These are phyloP conservation scores for Brenthis hecate DNA, from an alignment of 2,888 invertebrate species.

Conservation along the genomic window DNA sequence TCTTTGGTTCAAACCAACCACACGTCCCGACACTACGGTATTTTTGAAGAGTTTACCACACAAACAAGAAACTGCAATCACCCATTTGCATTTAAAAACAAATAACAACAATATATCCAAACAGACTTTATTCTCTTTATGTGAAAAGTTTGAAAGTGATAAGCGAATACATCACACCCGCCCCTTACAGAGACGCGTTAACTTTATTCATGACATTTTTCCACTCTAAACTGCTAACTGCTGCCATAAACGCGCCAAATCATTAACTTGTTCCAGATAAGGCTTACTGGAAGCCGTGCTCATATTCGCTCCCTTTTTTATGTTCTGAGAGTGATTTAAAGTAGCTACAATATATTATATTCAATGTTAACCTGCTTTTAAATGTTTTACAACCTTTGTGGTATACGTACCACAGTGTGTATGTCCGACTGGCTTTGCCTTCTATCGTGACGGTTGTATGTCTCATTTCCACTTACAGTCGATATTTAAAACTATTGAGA, in stretches of 20 bases:
- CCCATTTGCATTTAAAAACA: not conserved
- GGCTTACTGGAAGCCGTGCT: conserved; percentile 21
- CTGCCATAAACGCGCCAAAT: conserved; percentile 31
- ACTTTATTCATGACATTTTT: conserved; percentile 33
- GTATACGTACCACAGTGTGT: too few species aligned
- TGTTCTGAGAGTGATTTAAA: conserved; percentile 9
- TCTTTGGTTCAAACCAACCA: too few species aligned
- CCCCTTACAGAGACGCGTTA: conserved; percentile 11
- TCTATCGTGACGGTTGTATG: too few species aligned
- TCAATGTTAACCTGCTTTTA: not conserved
- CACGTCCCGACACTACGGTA: too few species aligned
- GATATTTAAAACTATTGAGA: too few species aligned
- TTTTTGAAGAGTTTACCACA: too few species aligned
- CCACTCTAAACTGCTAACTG: conserved; percentile 28
- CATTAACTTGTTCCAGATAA: conserved; percentile 34
- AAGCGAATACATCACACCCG: conserved; percentile 5
- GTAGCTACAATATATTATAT: not conserved
- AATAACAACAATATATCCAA: conserved; percentile 2
- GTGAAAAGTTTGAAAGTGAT: conserved; percentile 8
- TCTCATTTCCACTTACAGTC: too few species aligned
- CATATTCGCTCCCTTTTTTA: conserved; percentile 24
- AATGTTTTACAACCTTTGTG: too few species aligned
- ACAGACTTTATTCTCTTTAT: conserved; percentile 2
- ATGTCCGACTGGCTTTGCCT: too few species aligned
- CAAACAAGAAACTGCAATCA: too few species aligned